Conservation (phyloP, 2,888 invertebrate genomes). For the Epinotia bilunana region DNA sequence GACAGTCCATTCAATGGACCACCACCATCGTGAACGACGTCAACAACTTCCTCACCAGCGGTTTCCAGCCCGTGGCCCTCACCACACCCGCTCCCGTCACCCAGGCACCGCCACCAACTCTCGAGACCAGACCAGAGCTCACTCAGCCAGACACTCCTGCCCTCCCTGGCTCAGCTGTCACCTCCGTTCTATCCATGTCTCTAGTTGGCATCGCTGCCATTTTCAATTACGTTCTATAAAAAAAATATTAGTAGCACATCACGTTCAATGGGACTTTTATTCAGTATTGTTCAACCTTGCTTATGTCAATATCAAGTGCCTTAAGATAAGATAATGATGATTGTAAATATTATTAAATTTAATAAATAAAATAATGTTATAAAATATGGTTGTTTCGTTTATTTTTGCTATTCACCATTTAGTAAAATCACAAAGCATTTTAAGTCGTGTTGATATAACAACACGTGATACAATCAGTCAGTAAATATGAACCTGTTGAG, state of each 20-base stretch:
- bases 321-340: conserved; percentile 16
- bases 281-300: not conserved
- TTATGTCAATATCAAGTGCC: conserved; percentile 17
- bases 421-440: not conserved
- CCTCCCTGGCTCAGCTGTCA: conserved; percentile 63
- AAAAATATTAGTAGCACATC: not conserved
- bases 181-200: conserved; percentile 58
- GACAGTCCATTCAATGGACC: conserved; percentile 61
- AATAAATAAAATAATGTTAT: conserved; percentile 8
- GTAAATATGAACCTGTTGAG: too few relatives aligned
- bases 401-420: not conserved
- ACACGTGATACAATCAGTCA: too few relatives aligned
- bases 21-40: conserved; percentile 56
- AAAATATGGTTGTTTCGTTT: not conserved
- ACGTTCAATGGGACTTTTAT: not conserved
- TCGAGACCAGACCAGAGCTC: conserved; percentile 45
- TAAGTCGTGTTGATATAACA: not conserved
- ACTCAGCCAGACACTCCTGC: conserved; percentile 61
- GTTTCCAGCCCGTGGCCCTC: conserved; percentile 48
- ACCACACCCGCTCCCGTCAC: conserved; percentile 49
- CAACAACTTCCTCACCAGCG: conserved; percentile 58
- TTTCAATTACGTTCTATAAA: conserved; percentile 58
- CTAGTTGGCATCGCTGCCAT: conserved; percentile 56
- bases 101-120: conserved; percentile 46
- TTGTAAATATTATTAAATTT: conserved; percentile 33